Conservation (phyloP, 1,140 invertebrate genomes). For the Drosophila paulistorum region DNA sequence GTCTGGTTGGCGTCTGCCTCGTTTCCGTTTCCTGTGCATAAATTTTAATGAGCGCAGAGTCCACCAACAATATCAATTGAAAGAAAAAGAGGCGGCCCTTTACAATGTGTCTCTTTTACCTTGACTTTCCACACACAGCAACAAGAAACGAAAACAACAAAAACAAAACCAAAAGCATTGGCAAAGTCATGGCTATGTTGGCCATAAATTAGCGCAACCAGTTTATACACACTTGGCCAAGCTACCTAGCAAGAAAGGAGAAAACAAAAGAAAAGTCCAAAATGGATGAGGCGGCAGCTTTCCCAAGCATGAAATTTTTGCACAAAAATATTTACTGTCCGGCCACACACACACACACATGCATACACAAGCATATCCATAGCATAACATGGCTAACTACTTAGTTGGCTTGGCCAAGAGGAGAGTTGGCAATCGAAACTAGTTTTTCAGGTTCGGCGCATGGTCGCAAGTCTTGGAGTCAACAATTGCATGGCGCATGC, state of each 20-base stretch:
- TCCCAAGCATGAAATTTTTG: conserved; percentile 64
- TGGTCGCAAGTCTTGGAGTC: conserved; percentile 30
- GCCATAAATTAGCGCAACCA: conserved; percentile 57
- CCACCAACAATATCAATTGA: conserved; percentile 61
- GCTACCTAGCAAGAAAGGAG: conserved; percentile 17
- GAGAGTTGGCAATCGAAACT: conserved; percentile 66
- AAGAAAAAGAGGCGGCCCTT: conserved; percentile 33
- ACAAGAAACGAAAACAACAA: no score
- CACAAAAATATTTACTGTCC: conserved; percentile 22
- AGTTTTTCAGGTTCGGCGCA: conserved; percentile 79
- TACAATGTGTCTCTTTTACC: conserved; percentile 28
- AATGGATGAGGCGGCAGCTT: conserved; percentile 57
- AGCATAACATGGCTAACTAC: conserved; percentile 23
- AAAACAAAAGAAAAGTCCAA: conserved; percentile 62
- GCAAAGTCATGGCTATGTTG: conserved; percentile 67
- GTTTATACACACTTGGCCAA: conserved; percentile 37
- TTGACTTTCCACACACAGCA: conserved; percentile 46
- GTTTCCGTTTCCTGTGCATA: conserved; percentile 79
- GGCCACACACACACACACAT: conserved; percentile 44
- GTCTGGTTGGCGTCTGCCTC: conserved; percentile 67
- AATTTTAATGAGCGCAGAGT: conserved; percentile 69
- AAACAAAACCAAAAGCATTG: neutral
- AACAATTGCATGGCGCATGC: conserved; percentile 75
- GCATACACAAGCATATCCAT: conserved; percentile 1
- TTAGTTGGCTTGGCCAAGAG: conserved; percentile 16